Conservation (phyloP, 2,113 vertebrate genomes). For the Cheilinus undulatus region DNA sequence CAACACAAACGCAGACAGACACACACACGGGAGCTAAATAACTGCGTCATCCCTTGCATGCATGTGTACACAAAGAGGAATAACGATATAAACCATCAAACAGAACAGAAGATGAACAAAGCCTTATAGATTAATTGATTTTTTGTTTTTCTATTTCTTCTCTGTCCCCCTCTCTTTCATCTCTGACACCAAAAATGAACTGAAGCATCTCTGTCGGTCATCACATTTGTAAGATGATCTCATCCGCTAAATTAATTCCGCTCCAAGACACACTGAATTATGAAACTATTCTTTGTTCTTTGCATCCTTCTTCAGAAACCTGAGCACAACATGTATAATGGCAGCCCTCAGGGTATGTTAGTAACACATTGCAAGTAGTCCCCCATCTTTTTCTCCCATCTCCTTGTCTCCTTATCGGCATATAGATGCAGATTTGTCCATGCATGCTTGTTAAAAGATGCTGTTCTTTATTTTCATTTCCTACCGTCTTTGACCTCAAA, state of each 20-base stretch:
- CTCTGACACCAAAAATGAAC: conserved; percentile 37
- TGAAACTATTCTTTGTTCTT: conserved; percentile 42
- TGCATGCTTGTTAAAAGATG: conserved; percentile 46
- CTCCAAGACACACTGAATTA: conserved; percentile 39
- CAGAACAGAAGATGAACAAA: conserved; percentile 9
- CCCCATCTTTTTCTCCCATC: conserved; percentile 53
- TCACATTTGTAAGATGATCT: conserved; percentile 16
- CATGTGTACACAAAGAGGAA: conserved; percentile 10
- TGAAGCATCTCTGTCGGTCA: conserved; percentile 15
- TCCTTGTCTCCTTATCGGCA: conserved; percentile 64
- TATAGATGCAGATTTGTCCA: conserved; percentile 49
- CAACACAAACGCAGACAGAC: conserved; percentile 38
- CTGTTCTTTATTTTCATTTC: conserved; percentile 5
- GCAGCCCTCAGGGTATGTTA: conserved; percentile 39
- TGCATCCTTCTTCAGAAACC: conserved; percentile 36
- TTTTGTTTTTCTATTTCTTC: not conserved
- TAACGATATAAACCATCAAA: conserved; percentile 22
- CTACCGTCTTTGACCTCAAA: conserved; percentile 37
- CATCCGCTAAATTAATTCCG: conserved; percentile 27
- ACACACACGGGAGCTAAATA: conserved; percentile 30
- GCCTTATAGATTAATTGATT: not conserved
- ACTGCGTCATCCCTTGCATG: conserved; percentile 31
- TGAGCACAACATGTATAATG: conserved; percentile 41
- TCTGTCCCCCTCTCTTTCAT: not conserved
- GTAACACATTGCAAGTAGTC: conserved; percentile 29